Evolutionary conservation across 2,113 vertebrate species (phyloP), one percentile per base, ranked within the genome.

Genomic region (Quiscalus mexicanus): DNA sequence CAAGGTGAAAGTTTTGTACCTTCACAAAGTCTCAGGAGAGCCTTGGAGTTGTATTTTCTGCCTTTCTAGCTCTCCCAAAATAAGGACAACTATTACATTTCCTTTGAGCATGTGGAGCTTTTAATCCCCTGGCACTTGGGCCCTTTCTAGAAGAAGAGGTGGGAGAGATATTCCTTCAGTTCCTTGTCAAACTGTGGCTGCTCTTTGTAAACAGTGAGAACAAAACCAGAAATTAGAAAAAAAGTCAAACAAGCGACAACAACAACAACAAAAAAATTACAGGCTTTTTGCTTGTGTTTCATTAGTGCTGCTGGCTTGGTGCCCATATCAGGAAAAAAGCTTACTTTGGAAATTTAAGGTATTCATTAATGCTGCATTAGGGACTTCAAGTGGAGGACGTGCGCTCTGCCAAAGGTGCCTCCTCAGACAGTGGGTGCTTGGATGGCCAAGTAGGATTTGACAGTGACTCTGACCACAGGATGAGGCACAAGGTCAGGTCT

Each of bases 1-100:
- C 84, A 50, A 95, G 81, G 92, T 97, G 95, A 97, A 98, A 98
- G 96, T 98, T 97, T 88, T 80, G 50, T 77, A 63, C 65, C 60
- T 78, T 96, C 56, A 49, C 3, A 68, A 97, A 97, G 52, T 96
- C 96, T 96, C 73, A 31, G 11, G 65, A 96, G 94, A 97, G 93
- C 49, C 91, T 95, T 81, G 75, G 85, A 97, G 96, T 90, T 95
- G 87, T 87, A 73, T 96, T 95, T 98, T 95, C 76, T 90, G 60
- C 97, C 88, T 92, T 95, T 49, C 78, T 95, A 13, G 79, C 65
- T 84, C 91, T 96, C 69, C 85, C 92, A 53, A 92, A 97, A 88
- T 58, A 95, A 93, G 87, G 82, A 78, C 81, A 76, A 47, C 94
- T 87, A 95, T 95, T 97, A 93, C 41, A 90, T 94, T 96, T 96